Percentiles rank a stretch among this genome's conserved stretches.
Evolutionary conservation across 2,888 invertebrate genomes (phyloP).

Genomic region (Hypercompe scribonia): DNA sequence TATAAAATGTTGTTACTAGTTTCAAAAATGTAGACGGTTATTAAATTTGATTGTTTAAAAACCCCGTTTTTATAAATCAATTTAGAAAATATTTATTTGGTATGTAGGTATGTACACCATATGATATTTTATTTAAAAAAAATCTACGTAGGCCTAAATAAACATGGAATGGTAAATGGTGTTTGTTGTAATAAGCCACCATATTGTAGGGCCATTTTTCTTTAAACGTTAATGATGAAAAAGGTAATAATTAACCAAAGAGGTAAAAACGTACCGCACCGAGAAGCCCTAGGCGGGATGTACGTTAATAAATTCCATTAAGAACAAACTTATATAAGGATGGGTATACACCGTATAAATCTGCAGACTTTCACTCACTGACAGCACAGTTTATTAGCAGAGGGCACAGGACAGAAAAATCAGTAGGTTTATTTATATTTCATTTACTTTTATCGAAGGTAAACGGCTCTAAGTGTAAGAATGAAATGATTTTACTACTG

Average conservation of each 20-base stretch:
- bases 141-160: too few relatives aligned
- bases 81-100: too few relatives aligned
- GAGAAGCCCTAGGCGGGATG: slow-evolving; percentile 42
- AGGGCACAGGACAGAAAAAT: slow-evolving; percentile 52
- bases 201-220: too few relatives aligned
- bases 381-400: slow-evolving; percentile 66
- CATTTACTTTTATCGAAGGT: background rate
- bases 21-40: too few relatives aligned
- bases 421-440: slow-evolving; percentile 23
- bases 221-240: background rate
- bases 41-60: too few relatives aligned
- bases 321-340: slow-evolving; percentile 62
- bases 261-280: slow-evolving; percentile 9
- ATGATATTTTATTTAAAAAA: too few relatives aligned
- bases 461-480: background rate
- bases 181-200: too few relatives aligned
- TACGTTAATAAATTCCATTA: slow-evolving; percentile 71
- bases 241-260: slow-evolving; percentile 19
- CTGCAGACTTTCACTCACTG: slow-evolving; percentile 68
- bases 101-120: too few relatives aligned
- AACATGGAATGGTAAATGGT: too few relatives aligned
- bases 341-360: slow-evolving; percentile 64
- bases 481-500: background rate
- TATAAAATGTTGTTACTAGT: too few relatives aligned
- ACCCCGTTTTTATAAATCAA: too few relatives aligned